These are phyloP conservation scores for Melanerpes aurifrons DNA, from an alignment of 2,113 vertebrate genomes.

Conservation along the genomic window DNA sequence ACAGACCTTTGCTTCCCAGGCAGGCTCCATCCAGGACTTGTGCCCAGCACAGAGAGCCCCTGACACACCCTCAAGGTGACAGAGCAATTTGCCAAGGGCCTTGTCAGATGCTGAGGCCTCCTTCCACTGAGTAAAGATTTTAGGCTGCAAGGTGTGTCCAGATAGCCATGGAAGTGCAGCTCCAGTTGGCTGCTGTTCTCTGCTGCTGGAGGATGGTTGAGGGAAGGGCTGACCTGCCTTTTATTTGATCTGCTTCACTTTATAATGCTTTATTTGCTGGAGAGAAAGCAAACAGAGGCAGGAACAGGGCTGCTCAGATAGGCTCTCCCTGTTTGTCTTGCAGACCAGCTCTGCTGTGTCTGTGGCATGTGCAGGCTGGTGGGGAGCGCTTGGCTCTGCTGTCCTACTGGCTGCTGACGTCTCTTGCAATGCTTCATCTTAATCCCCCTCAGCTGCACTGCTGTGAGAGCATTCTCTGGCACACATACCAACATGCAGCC, in stretches of 20 bases:
- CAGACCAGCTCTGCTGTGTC: neutral
- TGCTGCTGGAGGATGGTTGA: neutral
- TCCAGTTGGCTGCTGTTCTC: neutral
- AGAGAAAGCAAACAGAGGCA: neutral
- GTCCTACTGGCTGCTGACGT: neutral
- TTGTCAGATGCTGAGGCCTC: neutral
- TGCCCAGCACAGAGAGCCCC: neutral
- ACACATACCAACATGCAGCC: neutral
- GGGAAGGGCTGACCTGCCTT: neutral
- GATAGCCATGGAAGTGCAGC: neutral
- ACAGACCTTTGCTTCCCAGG: neutral
- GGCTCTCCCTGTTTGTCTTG: neutral
- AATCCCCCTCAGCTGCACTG: neutral
- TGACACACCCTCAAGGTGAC: constrained; percentile 20
- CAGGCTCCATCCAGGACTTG: neutral
- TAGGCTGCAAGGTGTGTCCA: neutral
- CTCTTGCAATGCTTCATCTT: neutral
- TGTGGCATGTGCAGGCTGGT: neutral
- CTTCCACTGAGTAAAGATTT: neutral
- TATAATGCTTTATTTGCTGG: neutral
- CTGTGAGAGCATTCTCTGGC: neutral
- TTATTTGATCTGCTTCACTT: neutral
- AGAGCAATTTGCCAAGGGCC: neutral
- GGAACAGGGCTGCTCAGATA: neutral
- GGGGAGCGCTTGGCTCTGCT: neutral